Evolutionary conservation across 2,888 invertebrate species (phyloP).

Genomic region (Drosophila aldrichi): DNA sequence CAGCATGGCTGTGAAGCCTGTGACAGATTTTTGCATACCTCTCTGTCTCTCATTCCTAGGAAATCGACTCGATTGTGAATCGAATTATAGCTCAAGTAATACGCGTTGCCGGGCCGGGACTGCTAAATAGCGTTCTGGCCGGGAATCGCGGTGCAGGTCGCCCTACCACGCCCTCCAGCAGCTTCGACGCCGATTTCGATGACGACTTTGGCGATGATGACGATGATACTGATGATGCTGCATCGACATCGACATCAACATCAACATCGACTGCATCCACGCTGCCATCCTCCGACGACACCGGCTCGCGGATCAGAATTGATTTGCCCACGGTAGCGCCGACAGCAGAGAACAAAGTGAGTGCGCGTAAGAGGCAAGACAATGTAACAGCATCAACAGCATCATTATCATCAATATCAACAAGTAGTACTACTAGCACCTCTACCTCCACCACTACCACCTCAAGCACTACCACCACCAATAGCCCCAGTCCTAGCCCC

Average conservation of each 20-base stretch:
- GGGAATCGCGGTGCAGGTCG: conserved; percentile 66
- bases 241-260: conserved; percentile 5
- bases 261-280: conserved; percentile 1
- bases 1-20: conserved; percentile 4
- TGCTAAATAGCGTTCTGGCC: conserved; percentile 85
- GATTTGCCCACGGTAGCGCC: conserved; percentile 89
- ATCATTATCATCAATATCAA: conserved; percentile 34
- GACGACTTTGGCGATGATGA: conserved; percentile 69
- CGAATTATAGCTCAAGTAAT: conserved; percentile 87
- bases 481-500: conserved; percentile 38
- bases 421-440: conserved; percentile 17
- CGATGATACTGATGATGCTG: conserved; percentile 18
- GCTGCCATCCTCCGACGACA: neutral
- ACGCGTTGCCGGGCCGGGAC: conserved; percentile 91
- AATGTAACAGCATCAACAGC: conserved; percentile 47
- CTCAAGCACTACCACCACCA: conserved; percentile 26
- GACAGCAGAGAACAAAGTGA: conserved; percentile 84
- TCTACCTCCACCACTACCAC: conserved; percentile 32
- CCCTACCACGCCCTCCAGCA: conserved; percentile 79
- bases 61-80: conserved; percentile 85
- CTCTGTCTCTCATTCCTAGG: conserved; percentile 71
- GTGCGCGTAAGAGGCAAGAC: conserved; percentile 64
- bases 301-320: conserved; percentile 87
- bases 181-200: conserved; percentile 86
- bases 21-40: conserved; percentile 47